Conservation (phyloP, 2,113 vertebrate genomes). For the Cyanoderma ruficeps region DNA sequence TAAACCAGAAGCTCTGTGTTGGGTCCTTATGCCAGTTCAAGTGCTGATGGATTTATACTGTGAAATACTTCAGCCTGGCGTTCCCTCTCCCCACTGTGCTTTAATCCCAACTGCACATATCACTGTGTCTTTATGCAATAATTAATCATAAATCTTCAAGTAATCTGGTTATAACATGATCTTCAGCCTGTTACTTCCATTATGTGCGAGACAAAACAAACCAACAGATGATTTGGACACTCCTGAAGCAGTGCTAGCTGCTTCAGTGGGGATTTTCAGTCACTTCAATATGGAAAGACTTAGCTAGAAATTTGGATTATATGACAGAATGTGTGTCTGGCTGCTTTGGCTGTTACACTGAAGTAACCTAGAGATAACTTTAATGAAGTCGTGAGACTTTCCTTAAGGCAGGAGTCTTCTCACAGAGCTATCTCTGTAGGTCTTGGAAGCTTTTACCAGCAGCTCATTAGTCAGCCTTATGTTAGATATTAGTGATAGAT, state of each 20-base stretch:
- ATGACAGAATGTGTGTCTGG: background rate
- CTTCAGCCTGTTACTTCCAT: background rate
- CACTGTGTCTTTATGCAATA: background rate
- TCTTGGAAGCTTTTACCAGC: background rate
- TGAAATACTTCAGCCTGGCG: background rate
- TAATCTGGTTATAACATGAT: background rate
- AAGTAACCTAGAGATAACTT: background rate
- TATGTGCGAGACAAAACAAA: background rate
- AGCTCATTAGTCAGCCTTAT: background rate
- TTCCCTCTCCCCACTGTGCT: background rate
- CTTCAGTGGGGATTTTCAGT: background rate
- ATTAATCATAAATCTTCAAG: conserved; percentile 8
- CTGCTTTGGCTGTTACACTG: background rate
- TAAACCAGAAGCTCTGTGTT: background rate
- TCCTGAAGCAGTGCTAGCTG: background rate
- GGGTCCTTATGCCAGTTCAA: background rate
- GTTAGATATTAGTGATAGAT: background rate
- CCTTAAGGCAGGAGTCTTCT: background rate
- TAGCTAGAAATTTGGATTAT: conserved; percentile 1
- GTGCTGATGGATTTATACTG: background rate
- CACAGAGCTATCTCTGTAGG: background rate
- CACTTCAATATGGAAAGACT: background rate
- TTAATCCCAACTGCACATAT: background rate
- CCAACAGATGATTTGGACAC: background rate
- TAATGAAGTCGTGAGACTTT: background rate